phyloP scores from a whole-genome alignment of 2,797 vertebrate species.

The Antrozous pallidus region DNA sequence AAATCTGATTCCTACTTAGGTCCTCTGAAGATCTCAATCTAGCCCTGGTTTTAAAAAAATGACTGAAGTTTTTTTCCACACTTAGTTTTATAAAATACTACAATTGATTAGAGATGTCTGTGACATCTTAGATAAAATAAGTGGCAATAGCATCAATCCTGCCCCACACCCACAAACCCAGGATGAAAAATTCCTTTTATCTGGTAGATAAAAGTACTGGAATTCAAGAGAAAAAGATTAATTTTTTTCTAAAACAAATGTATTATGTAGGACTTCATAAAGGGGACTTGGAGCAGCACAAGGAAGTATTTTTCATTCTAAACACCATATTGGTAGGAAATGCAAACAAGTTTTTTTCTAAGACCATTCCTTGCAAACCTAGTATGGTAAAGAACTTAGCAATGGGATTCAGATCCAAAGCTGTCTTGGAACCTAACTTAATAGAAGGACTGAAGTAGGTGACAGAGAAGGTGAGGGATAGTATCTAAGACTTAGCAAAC shows the following conservation, averaged over 20 bases:
- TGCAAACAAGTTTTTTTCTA: slow-evolving; percentile 5
- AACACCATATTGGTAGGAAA: slow-evolving; percentile 36
- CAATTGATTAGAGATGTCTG: neutral
- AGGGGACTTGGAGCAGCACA: neutral
- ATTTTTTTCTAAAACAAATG: neutral
- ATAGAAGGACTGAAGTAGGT: neutral
- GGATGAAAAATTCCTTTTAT: neutral
- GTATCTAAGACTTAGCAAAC: neutral
- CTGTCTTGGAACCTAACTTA: neutral
- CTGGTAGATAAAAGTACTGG: neutral
- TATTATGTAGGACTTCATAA: neutral
- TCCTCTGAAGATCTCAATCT: neutral
- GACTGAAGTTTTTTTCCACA: neutral
- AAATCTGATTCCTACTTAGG: neutral
- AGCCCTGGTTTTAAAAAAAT: neutral
- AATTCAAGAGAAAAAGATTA: neutral
- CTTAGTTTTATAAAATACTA: neutral
- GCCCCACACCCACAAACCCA: neutral
- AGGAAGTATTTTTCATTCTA: slow-evolving; percentile 17
- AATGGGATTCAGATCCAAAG: neutral
- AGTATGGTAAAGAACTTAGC: neutral
- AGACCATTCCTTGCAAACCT: neutral
- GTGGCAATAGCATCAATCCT: neutral
- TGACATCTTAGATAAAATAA: neutral
- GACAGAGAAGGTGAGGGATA: neutral